Evolutionary conservation across 2,113 vertebrate species (phyloP).

Genomic region (Maccullochella peelii): DNA sequence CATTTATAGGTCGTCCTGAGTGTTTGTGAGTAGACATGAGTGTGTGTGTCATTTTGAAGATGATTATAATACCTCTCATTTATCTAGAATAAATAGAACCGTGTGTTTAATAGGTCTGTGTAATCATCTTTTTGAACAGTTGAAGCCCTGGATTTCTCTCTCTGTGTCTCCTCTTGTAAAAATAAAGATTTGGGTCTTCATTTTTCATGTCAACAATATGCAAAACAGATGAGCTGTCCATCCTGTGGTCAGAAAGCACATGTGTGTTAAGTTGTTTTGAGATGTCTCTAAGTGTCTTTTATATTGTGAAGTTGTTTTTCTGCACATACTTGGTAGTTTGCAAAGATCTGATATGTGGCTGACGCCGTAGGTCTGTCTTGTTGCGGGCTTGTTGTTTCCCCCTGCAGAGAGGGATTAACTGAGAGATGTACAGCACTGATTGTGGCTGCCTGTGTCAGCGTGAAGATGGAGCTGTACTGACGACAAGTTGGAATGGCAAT

Average conservation of each 20-base stretch:
- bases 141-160: conserved; percentile 12
- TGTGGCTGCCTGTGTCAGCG: conserved; percentile 1
- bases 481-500: conserved; percentile 38
- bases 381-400: conserved; percentile 5
- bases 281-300: conserved; percentile 24
- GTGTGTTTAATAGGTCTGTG: conserved; percentile 13
- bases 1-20: conserved; percentile 43
- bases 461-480: conserved; percentile 20
- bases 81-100: conserved; percentile 16
- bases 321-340: conserved; percentile 38
- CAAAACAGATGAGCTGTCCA: conserved; percentile 48
- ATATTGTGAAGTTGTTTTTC: conserved; percentile 22
- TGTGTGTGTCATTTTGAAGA: conserved; percentile 7
- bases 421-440: neutral
- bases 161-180: conserved; percentile 33
- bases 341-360: conserved; percentile 11
- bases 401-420: conserved; percentile 14
- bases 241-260: conserved; percentile 37
- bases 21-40: neutral
- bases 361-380: conserved; percentile 7
- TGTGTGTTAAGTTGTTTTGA: conserved; percentile 21
- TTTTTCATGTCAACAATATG: conserved; percentile 43
- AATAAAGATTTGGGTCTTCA: conserved; percentile 37
- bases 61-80: neutral
- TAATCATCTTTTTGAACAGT: conserved; percentile 27